phyloP scores from a whole-genome alignment of 2,113 vertebrate species.

The Pyxicephalus adspersus region DNA sequence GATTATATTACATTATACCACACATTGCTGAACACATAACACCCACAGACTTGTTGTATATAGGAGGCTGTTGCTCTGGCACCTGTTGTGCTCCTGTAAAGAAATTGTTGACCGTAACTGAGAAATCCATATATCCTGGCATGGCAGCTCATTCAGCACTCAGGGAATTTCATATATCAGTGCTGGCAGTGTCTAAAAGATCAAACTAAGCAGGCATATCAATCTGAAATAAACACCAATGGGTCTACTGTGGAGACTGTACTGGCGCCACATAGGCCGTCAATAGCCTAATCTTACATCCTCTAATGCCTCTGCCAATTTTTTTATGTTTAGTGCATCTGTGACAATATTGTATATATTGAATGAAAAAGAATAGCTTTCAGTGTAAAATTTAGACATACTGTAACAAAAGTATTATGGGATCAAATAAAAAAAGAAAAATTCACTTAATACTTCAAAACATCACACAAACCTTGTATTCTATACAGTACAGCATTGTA shows the following conservation, averaged over 20 bases:
- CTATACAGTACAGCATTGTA: no score
- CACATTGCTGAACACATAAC: constrained; percentile 10
- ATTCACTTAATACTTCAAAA: no score
- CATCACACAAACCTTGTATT: no score
- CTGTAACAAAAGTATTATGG: no score
- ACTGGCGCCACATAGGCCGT: constrained; percentile 42
- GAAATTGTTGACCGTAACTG: constrained; percentile 27
- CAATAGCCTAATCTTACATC: constrained; percentile 27
- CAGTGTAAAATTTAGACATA: background rate
- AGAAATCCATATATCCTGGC: constrained; percentile 32
- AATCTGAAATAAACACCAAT: constrained; percentile 48
- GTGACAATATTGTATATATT: background rate
- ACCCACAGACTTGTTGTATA: constrained; percentile 20
- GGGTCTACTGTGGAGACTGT: constrained; percentile 27
- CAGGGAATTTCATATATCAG: constrained; percentile 32
- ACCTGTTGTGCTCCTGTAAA: constrained; percentile 43
- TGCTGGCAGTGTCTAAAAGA: constrained; percentile 21
- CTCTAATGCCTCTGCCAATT: constrained; percentile 1
- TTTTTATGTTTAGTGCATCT: constrained; percentile 10
- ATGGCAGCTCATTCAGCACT: constrained; percentile 11
- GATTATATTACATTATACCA: constrained; percentile 39
- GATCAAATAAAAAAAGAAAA: background rate
- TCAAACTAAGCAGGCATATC: constrained; percentile 48
- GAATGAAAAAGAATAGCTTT: background rate
- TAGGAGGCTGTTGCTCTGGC: constrained; percentile 22